A percentile compares a stretch with the other conserved stretches of the same genome.
Evolutionary conservation across 2,797 vertebrate genomes (phyloP).

Genomic region (Siniperca scherzeri): DNA sequence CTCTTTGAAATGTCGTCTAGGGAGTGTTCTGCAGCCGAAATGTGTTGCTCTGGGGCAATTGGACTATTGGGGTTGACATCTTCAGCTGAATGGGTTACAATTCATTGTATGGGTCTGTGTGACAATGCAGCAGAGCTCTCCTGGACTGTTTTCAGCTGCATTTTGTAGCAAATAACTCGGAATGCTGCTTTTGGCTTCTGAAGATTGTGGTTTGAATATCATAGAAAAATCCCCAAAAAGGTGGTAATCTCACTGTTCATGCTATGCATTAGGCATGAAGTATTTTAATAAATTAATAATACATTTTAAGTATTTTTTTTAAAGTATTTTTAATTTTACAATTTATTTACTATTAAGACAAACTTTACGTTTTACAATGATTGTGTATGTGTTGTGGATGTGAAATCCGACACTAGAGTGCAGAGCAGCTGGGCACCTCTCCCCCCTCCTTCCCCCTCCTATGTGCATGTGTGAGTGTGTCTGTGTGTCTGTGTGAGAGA

Average conservation of each 20-base stretch:
- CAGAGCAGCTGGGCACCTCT: no score
- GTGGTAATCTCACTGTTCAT: neutral
- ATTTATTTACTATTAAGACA: neutral
- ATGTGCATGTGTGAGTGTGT: no score
- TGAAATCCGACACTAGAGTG: no score
- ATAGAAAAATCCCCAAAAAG: neutral
- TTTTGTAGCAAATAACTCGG: conserved; percentile 10
- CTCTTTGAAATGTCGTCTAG: conserved; percentile 66
- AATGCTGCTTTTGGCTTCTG: conserved; percentile 12
- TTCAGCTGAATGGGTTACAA: conserved; percentile 48
- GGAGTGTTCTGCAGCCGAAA: conserved; percentile 64
- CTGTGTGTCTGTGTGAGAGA: no score
- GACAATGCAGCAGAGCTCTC: conserved; percentile 7
- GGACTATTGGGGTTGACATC: conserved; percentile 62
- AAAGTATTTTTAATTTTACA: no score
- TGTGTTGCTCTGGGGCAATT: conserved; percentile 64
- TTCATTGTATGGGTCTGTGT: conserved; percentile 38
- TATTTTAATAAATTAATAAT: neutral
- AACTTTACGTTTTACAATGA: no score
- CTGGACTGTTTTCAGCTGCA: conserved; percentile 11
- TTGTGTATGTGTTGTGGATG: no score
- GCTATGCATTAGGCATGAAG: neutral
- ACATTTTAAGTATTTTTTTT: no score
- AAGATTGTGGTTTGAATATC: neutral
- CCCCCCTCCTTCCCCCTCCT: no score